Base-by-base conservation (phyloP, 1,140 invertebrate species). In the Eurosta solidaginis region DNA sequence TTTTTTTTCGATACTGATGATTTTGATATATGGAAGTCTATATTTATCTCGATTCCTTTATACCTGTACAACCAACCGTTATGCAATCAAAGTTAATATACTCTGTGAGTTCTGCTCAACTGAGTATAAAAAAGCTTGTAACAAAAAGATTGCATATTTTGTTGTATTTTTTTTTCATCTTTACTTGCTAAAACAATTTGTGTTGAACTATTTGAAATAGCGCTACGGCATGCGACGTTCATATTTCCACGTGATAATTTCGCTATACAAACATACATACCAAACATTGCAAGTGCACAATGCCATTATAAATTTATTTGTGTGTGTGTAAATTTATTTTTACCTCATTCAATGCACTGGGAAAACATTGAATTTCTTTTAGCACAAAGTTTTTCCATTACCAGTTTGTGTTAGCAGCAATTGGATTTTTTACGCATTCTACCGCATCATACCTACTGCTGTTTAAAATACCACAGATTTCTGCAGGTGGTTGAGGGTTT, bases 151-250 rank as follows among this genome's bases (percentile, higher is more conserved):
- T 59, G 54, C 29, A 59, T 33, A 59, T 22, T 59, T 59, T 59
- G 27, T 59, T 59, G 29, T 59, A 33, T 29, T 59, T 59, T 33
- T 49, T 49, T 17, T 17, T 17, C n/a, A 4, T 59, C 14, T 52
- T 59, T 59, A 33, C 17, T 36, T 59, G 50, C 29, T n/a, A 25
- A 29, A 59, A 14, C 54, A 59, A 59, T 25, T n/a, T 59, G 54
- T 59, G 25, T 59, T 59, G 33, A 59, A 59, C 54, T 59, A 59
- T 59, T 59, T 59, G 54, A 59, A 59, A 59, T 59, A 59, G 54
- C 54, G 54, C 14, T 59, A 29, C 54, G 54, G 54, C 54, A 36
- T 59, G 27, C 54, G 54, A 59, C 54, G 27, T 27, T 54, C 20
- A 22, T 36, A 36, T 59, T 59, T 59, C 27, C 54, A 36, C 54